These are phyloP conservation scores for Myopa tessellatipennis DNA, from an alignment of 2,888 invertebrate species.

Conservation along the genomic window DNA sequence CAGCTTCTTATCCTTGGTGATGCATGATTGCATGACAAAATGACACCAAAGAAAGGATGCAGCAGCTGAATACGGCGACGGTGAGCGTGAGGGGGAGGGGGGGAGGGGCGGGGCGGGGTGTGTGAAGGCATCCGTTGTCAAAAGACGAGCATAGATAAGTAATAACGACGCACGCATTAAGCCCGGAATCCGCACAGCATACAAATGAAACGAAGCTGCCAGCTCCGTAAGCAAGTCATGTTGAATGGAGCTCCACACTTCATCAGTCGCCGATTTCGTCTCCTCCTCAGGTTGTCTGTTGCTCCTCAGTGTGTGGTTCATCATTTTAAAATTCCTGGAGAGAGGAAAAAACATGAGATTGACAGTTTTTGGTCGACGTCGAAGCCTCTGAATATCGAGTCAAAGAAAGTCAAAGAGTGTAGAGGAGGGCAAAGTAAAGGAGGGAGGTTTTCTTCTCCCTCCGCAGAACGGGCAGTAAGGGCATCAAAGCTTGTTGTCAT, in stretches of 20 bases:
- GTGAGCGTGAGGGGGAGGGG: background rate
- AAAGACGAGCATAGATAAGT: slow-evolving; percentile 6
- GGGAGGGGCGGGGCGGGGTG: background rate
- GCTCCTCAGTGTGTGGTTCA: too few relatives aligned
- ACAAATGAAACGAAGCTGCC: slow-evolving; percentile 40
- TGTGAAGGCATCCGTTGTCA: background rate
- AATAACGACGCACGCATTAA: slow-evolving; percentile 36
- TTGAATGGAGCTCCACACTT: background rate
- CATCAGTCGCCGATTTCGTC: background rate
- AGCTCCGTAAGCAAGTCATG: too few relatives aligned
- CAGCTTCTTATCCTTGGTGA: slow-evolving; percentile 22
- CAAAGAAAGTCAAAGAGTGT: too few relatives aligned
- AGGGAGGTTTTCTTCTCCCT: too few relatives aligned
- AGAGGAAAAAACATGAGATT: too few relatives aligned
- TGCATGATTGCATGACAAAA: slow-evolving; percentile 26
- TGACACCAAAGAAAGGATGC: slow-evolving; percentile 1
- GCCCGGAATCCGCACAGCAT: slow-evolving; percentile 39
- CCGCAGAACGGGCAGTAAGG: too few relatives aligned
- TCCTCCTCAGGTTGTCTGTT: too few relatives aligned
- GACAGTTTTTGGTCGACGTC: too few relatives aligned
- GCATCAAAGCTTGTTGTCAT: too few relatives aligned
- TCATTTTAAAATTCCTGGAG: too few relatives aligned
- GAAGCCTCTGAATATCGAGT: too few relatives aligned
- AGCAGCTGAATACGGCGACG: background rate
- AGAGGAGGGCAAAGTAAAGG: too few relatives aligned